These are phyloP conservation scores for Drosophila meridionalis DNA, from an alignment of 2,888 invertebrate species.

Conservation along the genomic window DNA sequence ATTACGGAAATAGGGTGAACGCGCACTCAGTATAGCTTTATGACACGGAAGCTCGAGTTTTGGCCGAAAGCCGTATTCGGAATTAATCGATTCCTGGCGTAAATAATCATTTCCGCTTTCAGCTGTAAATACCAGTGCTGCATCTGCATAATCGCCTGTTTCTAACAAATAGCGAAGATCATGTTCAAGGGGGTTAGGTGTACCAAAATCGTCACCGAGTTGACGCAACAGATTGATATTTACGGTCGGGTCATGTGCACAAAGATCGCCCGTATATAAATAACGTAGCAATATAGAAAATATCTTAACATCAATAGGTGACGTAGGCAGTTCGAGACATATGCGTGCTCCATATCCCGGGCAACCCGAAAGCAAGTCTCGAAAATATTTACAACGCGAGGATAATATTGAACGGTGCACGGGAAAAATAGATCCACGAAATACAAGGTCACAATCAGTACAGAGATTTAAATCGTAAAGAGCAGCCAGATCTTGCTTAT, in stretches of 20 bases:
- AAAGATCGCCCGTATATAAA: conserved; percentile 91
- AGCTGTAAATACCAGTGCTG: conserved; percentile 94
- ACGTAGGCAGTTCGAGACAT: conserved; percentile 91
- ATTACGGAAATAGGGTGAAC: conserved; percentile 96
- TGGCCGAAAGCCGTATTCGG: conserved; percentile 90
- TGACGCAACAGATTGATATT: conserved; percentile 89
- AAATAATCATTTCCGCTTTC: conserved; percentile 88
- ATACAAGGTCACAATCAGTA: conserved; percentile 96
- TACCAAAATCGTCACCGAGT: conserved; percentile 93
- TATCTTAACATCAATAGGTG: conserved; percentile 91
- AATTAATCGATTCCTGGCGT: conserved; percentile 89
- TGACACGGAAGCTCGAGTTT: conserved; percentile 95
- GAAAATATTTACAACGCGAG: conserved; percentile 93
- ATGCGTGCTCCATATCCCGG: conserved; percentile 91
- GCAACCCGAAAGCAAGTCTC: conserved; percentile 92
- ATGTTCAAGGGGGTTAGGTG: conserved; percentile 93
- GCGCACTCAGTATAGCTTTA: conserved; percentile 95
- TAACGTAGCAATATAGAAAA: conserved; percentile 92
- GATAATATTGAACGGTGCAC: conserved; percentile 95
- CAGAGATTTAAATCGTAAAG: conserved; percentile 93
- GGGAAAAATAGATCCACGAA: conserved; percentile 94
- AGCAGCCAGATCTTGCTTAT: conserved; percentile 93
- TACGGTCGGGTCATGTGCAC: conserved; percentile 88
- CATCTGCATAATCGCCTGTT: conserved; percentile 95
- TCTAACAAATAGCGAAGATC: conserved; percentile 93